Percentiles rank a stretch among this genome's conserved stretches.
These are phyloP conservation scores for Leistus spinibarbis DNA, from an alignment of 2,888 invertebrate genomes.

Conservation along the genomic window DNA sequence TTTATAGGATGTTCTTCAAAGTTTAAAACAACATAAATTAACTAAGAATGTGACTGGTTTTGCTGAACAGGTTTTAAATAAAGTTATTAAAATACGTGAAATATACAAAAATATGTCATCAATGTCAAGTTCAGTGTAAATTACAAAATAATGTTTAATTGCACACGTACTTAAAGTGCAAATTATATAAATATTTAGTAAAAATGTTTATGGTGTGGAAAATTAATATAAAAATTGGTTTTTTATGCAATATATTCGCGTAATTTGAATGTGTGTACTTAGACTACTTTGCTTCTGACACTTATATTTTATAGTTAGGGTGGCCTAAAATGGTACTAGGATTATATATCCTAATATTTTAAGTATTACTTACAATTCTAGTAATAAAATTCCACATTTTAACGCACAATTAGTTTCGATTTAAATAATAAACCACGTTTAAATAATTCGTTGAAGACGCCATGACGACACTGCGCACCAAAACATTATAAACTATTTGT, in stretches of 20 bases:
- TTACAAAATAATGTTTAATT: too few species aligned
- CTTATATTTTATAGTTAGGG: background rate
- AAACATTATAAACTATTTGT: background rate
- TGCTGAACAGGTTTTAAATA: background rate
- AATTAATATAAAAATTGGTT: too few species aligned
- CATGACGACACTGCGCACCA: background rate
- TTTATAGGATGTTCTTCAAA: background rate
- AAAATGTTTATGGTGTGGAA: too few species aligned
- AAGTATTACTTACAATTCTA: conserved; percentile 18
- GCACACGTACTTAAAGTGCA: too few species aligned
- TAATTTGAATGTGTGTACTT: too few species aligned
- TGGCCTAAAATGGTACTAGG: background rate
- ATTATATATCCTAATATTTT: background rate
- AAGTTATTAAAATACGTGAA: background rate
- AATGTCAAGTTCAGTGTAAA: background rate
- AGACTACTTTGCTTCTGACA: too few species aligned
- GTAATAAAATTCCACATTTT: conserved; percentile 18
- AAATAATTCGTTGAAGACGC: background rate
- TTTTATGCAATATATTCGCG: too few species aligned
- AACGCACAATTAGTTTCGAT: background rate
- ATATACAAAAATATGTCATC: too few species aligned
- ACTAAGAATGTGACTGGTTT: background rate
- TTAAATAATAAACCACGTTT: background rate
- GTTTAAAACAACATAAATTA: background rate
- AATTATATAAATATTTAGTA: too few species aligned